A percentile compares a stretch with the other conserved stretches of the same genome.
Conservation (phyloP, 2,113 vertebrate genomes). For the Indicator maculatus region DNA sequence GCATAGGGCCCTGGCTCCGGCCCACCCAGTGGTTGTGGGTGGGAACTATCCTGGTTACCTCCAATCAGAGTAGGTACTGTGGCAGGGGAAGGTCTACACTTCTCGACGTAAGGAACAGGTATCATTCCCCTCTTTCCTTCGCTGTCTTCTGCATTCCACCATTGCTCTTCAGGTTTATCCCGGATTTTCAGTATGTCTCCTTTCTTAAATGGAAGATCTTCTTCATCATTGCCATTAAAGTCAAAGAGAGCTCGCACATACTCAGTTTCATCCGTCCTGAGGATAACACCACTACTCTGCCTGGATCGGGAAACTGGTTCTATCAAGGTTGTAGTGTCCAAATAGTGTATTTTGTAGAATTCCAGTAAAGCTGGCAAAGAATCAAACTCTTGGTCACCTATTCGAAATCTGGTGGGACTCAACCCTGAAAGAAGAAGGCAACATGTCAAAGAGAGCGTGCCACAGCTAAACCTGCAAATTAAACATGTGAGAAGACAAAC, state of each 20-base stretch:
- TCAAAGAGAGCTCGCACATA: constrained; percentile 96
- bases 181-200: constrained; percentile 93
- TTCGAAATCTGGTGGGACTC: constrained; percentile 88
- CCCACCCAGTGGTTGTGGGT: constrained; percentile 87
- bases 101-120: constrained; percentile 98
- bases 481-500: background rate
- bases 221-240: constrained; percentile 97
- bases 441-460: constrained; percentile 40
- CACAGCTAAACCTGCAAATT: background rate
- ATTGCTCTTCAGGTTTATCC: constrained; percentile 99
- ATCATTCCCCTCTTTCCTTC: constrained; percentile 97
- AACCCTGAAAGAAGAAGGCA: constrained; percentile 78
- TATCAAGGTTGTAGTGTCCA: constrained; percentile 99
- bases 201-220: constrained; percentile 98
- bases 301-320: constrained; percentile 93
- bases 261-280: constrained; percentile 88
- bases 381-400: constrained; percentile 98
- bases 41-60: constrained; percentile 91
- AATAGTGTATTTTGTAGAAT: constrained; percentile 99
- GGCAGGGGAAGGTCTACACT: constrained; percentile 90
- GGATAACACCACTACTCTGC: constrained; percentile 85
- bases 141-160: constrained; percentile 97
- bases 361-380: constrained; percentile 94
- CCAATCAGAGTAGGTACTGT: constrained; percentile 80
- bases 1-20: constrained; percentile 96